Evolutionary conservation across 2,113 vertebrate species (phyloP), one percentile per base, ranked within the genome.

Genomic region (Peromyscus californicus): DNA sequence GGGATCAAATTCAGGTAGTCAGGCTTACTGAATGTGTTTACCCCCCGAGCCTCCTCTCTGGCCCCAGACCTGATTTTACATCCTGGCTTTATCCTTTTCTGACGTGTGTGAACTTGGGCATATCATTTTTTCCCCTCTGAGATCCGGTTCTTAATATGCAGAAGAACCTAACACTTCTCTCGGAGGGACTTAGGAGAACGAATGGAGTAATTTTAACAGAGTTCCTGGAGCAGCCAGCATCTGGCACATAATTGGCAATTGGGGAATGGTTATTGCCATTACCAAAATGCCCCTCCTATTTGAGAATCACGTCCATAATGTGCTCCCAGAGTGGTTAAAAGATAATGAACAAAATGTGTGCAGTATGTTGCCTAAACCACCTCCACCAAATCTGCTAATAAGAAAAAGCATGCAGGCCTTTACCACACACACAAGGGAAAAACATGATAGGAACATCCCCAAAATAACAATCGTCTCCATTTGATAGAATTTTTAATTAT

Each of bases 311-410:
- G 29, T 86, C 59, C 84, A 48, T 48, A 86, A 67, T 67, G 59
- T 61, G 74, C n/a, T 54, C 17, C 74, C 74, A 67, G 92, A 54
- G 42, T 31, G 22, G 24, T 78, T 11, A 87, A 86, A 94, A 90
- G 79, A 26, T n/a, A 95, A 72, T 42, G n/a, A 72, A 90, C 26
- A 90, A 89, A 94, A 89, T 48, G 6, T 39, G 86, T 67, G 29
- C 33, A 75, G 16, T 4, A 24, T 24, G 42, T 57, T 8, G 16
- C n/a, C 16, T 8, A 90, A 80, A 16, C 19, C n/a, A 54, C 21
- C 61, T 31, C 61, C 19, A 8, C n/a, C 67, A 59, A 93, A 74
- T 70, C n/a, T 36, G 33, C 7, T 19, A 69, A 54, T 91, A 75
- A 57, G 61, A 36, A 96, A 54, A 61, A 79, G 61, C 45, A 13